Base-by-base conservation (phyloP, 2,888 invertebrate genomes). In the Leptarthrus brevirostris region DNA sequence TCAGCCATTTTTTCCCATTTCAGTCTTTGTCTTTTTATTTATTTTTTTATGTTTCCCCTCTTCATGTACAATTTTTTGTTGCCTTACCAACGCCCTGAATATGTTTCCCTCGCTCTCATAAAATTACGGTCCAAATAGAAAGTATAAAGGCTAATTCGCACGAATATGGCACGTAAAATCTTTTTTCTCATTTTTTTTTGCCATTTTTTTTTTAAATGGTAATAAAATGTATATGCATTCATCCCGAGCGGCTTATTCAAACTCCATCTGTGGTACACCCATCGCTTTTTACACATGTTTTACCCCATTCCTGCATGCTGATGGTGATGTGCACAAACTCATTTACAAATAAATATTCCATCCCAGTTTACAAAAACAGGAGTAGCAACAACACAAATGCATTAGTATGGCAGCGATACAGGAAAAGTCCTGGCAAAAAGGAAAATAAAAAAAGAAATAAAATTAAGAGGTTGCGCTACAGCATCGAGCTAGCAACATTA, bases 91-190 rank as follows among this genome's bases (percentile, higher is more conserved):
- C 53, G 16, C 53, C 44, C 44, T 14, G 3, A 12, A n/a, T 14
- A 44, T 44, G 18, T 34, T 58, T 66, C 24, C 47, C 30, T 26
- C 24, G 26, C 66, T 66, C 66, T 66, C 30, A 26, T 66, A 24
- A 66, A 66, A 66, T 66, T 66, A 66, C 66, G 66, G 66, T 66
- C 66, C 66, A 66, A 47, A 49, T 66, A 66, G 66, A 66, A 66
- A 66, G 18, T 26, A 66, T 47, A 66, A 66, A 66, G 26, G 66
- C 44, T 47, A 66, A 47, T 66, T 66, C 47, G 47, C 47, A 66
- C 66, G 47, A 66, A 47, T 47, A 47, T 66, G 14, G 49, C 66
- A 16, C 49, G 26, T 66, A 66, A 64, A 64, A 64, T 22, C 5
- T 44, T 44, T 14, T 3, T 16, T 14, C n/a, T n/a, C n/a, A n/a